Conservation (phyloP, 2,888 invertebrate species). For the Mylabris sibirica region DNA sequence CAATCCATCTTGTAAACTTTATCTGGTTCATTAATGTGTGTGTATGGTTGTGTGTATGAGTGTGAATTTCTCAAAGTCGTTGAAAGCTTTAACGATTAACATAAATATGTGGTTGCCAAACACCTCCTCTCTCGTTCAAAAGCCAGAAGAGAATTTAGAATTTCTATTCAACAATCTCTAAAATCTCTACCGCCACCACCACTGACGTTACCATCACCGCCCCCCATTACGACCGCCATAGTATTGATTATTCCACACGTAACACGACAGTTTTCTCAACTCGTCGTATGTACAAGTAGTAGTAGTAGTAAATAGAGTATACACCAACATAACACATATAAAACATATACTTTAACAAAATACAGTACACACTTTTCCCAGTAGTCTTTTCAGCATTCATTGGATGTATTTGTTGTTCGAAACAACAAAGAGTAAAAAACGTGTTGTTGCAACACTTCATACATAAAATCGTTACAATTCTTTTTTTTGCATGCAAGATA, state of each 20-base stretch:
- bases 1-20: conserved; percentile 32
- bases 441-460: conserved; percentile 6
- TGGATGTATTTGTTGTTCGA: neutral
- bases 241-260: conserved; percentile 32
- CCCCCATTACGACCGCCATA: neutral
- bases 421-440: neutral
- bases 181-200: neutral
- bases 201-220: neutral
- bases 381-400: conserved; percentile 9
- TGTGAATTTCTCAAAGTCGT: conserved; percentile 44
- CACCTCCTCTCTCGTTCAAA: conserved; percentile 24
- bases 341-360: conserved; percentile 8
- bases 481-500: conserved; percentile 5
- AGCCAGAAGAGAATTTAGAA: conserved; percentile 15
- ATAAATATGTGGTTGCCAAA: conserved; percentile 36
- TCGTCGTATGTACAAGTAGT: conserved; percentile 11
- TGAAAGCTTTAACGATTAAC: conserved; percentile 38
- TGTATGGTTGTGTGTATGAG: conserved; percentile 28
- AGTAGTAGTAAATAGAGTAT: conserved; percentile 1
- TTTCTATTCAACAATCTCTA: conserved; percentile 11
- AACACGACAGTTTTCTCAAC: conserved; percentile 20
- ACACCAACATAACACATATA: neutral
- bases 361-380: conserved; percentile 3
- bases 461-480: conserved; percentile 9
- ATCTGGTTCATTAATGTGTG: conserved; percentile 47